Evolutionary conservation across 2,113 vertebrate genomes (phyloP).

Genomic region (Mustelus asterias): DNA sequence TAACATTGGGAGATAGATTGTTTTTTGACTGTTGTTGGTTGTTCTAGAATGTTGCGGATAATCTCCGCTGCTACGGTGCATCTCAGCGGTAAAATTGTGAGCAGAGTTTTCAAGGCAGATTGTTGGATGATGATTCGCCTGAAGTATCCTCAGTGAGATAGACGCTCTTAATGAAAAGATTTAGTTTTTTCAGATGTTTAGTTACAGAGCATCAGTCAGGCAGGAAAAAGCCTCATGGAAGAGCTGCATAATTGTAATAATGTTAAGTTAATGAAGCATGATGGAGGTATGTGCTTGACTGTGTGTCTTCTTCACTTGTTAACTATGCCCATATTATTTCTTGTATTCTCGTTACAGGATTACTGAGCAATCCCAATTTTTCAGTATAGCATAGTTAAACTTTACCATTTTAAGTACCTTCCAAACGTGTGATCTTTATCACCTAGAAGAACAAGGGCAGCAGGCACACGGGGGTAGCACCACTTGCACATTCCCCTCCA

Average conservation of each 20-base stretch:
- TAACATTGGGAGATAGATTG: background rate
- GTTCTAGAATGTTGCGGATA: background rate
- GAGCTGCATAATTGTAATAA: background rate
- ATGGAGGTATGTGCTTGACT: background rate
- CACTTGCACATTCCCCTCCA: background rate
- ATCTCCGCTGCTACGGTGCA: background rate
- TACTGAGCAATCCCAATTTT: background rate
- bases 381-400: background rate
- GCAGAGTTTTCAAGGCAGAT: background rate
- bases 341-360: background rate
- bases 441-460: background rate
- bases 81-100: background rate
- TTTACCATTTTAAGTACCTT: background rate
- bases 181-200: background rate
- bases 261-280: background rate
- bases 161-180: background rate
- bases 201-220: background rate
- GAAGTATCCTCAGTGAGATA: background rate
- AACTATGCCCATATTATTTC: background rate
- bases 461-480: background rate
- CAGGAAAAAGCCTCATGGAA: background rate
- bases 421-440: background rate
- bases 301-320: background rate
- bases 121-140: background rate
- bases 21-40: background rate